Evolutionary conservation across 2,888 invertebrate species (phyloP), one percentile per base, ranked within the genome.

Genomic region (Machimus rusticus): DNA sequence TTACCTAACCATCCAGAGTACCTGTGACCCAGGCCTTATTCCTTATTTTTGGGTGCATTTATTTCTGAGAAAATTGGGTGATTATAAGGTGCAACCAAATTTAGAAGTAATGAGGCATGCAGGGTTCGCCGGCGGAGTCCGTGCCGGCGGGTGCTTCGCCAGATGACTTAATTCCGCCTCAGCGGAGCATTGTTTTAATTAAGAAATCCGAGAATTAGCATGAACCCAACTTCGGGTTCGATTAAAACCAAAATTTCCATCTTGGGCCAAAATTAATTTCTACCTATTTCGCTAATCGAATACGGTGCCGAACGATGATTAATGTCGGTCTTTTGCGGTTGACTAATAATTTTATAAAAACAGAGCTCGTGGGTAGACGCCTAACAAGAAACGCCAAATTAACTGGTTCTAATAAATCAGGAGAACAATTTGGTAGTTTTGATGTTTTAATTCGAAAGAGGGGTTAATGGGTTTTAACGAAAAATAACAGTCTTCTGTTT

Each of bases 51-150:
- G 55, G 81, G 12, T 81, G 46, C 34, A 51, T 28, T 55, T 81
- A 34, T 81, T 78, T 81, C 81, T 55, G 8, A 81, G 81, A 81
- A 81, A 81, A 81, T 81, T 81, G 81, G 81, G 81, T 81, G 81
- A 81, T 81, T 81, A 81, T 81, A 81, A 81, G 81, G 81, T 81
- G 81, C 81, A 81, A 81, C 81, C 81, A 81, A 81, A 51, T 81
- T 81, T 81, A 81, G 81, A 34, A 4, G 81, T 51, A 81, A 81
- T 81, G 81, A 81, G 81, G 31, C 81, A 55, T 81, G 81, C 81
- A 81, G 43, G n/a, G 81, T 81, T 51, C 8, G 14, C 23, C 19
- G 23, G 5, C 43, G 78, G 5, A 37, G 23, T 8, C 12, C 66
- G 23, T 9, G 76, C 34, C 81, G 81, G 14, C 81, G 37, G 81